Conservation (phyloP, 2,797 vertebrate genomes). For the Gadopsis marmoratus region DNA sequence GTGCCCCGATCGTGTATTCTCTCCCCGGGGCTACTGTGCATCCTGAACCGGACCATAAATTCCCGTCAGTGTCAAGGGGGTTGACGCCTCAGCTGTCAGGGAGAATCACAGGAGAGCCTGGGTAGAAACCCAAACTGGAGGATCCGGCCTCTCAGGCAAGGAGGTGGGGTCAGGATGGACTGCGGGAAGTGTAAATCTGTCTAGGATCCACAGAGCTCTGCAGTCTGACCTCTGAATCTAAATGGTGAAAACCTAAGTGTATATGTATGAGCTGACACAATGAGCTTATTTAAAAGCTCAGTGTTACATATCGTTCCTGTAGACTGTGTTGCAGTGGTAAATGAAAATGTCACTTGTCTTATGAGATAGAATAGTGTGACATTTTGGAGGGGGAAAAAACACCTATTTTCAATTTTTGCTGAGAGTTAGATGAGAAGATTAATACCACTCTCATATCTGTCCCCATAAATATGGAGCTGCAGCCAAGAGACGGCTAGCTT, state of each 20-base stretch:
- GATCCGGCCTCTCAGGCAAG: slow-evolving; percentile 79
- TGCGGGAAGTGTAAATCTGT: slow-evolving; percentile 61
- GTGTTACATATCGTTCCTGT: not conserved
- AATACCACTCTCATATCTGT: not conserved
- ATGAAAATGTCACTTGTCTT: slow-evolving; percentile 12
- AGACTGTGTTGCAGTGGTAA: slow-evolving; percentile 9
- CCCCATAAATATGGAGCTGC: not conserved
- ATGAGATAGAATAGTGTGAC: not conserved
- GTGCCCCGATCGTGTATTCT: slow-evolving; percentile 65
- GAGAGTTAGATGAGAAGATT: not conserved
- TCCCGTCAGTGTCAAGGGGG: slow-evolving; percentile 85
- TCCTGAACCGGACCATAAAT: slow-evolving; percentile 85
- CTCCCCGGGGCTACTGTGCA: slow-evolving; percentile 84
- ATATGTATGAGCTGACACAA: not conserved
- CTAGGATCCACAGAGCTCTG: slow-evolving; percentile 48
- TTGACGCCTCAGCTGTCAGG: slow-evolving; percentile 93
- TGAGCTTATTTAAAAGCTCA: slow-evolving; percentile 9
- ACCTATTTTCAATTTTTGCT: accelerated
- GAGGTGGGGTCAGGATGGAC: slow-evolving; percentile 46
- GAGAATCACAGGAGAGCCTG: slow-evolving; percentile 87
- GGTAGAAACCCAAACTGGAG: slow-evolving; percentile 83
- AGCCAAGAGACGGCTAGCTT: not conserved
- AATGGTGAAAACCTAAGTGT: slow-evolving; percentile 16
- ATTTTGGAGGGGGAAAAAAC: not conserved
- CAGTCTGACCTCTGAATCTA: slow-evolving; percentile 1